A percentile compares a stretch with the other conserved stretches of the same genome.
phyloP scores from a whole-genome alignment of 2,113 vertebrate species.

The Antennarius striatus region DNA sequence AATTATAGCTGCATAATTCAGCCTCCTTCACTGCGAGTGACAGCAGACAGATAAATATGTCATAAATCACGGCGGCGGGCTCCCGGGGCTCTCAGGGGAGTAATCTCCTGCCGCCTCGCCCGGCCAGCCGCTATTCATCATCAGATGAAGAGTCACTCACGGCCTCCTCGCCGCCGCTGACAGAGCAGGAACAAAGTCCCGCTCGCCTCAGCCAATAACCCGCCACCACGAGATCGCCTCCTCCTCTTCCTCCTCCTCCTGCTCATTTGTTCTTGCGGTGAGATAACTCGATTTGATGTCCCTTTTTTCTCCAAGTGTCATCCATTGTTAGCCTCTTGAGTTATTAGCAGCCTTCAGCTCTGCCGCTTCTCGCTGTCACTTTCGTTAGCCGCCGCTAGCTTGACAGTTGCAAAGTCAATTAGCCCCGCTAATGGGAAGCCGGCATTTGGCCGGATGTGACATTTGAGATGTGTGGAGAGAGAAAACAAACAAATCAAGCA shows the following conservation, averaged over 20 bases:
- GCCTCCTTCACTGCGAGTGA: slow-evolving; percentile 84
- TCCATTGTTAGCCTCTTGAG: slow-evolving; percentile 64
- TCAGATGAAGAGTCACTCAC: slow-evolving; percentile 79
- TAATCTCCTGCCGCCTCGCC: slow-evolving; percentile 85
- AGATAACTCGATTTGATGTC: slow-evolving; percentile 94
- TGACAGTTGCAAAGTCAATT: slow-evolving; percentile 79
- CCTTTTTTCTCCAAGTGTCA: slow-evolving; percentile 80
- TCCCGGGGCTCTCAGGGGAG: slow-evolving; percentile 84
- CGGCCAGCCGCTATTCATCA: slow-evolving; percentile 87
- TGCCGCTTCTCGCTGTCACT: slow-evolving; percentile 55
- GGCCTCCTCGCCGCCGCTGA: slow-evolving; percentile 65
- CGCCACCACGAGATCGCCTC: slow-evolving; percentile 64
- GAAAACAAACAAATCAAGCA: slow-evolving; percentile 77
- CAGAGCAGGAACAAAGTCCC: slow-evolving; percentile 69
- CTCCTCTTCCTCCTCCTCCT: neutral
- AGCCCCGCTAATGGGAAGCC: slow-evolving; percentile 69
- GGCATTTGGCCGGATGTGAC: slow-evolving; percentile 72
- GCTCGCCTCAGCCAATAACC: slow-evolving; percentile 80
- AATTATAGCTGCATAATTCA: slow-evolving; percentile 93
- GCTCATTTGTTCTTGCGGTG: slow-evolving; percentile 9
- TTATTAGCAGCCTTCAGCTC: slow-evolving; percentile 72
- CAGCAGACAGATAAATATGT: slow-evolving; percentile 91
- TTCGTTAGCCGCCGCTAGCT: slow-evolving; percentile 59
- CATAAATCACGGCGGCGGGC: slow-evolving; percentile 86
- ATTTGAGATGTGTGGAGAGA: slow-evolving; percentile 62